Base-by-base conservation (phyloP, 2,888 invertebrate species). In the Oegoconia quadripuncta region DNA sequence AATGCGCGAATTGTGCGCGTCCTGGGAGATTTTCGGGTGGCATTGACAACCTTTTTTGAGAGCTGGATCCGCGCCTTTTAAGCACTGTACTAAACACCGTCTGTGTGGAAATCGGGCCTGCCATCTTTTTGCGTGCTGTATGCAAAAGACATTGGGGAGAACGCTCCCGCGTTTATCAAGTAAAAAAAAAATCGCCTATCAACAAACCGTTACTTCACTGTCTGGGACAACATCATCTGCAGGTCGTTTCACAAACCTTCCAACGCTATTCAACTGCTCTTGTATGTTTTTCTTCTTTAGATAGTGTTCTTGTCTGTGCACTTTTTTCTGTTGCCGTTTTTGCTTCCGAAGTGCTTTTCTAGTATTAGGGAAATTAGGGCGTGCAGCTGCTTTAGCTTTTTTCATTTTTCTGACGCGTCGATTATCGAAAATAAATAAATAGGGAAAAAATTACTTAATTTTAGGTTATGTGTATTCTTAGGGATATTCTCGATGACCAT, bases 341-440 rank as follows among this genome's bases (percentile, higher is more conserved):
- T 92, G 91, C 71, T 94, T 95, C 0, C 95, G 89, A n/a, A 91
- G 65, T 48, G 91, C 89, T 78, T 95, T 95, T 14, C 95, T 87
- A 0, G 90, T 69, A 39, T 81, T 84, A 32, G 68, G 57, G 42
- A 74, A 63, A 44, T 62, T 64, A 4, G 71, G 66, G n/a, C 62
- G 64, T 3, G 49, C 39, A 3, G 33, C 47, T 9, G 52, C 40
- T 50, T 74, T 80, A 3, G 45, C 39, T 56, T 76, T 80, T 52
- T 78, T 83, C 72, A 77, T 75, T 14, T 15, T 32, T 9, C 11
- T n/a, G n/a, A n/a, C n/a, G n/a, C n/a, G n/a, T n/a, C n/a, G n/a
- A n/a, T n/a, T n/a, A n/a, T n/a, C n/a, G n/a, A n/a, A n/a, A n/a
- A n/a, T n/a, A n/a, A n/a, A n/a, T n/a, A n/a, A n/a, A n/a, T n/a